phyloP scores from a whole-genome alignment of 2,797 vertebrate genomes.

The Spinus olivaceus region DNA sequence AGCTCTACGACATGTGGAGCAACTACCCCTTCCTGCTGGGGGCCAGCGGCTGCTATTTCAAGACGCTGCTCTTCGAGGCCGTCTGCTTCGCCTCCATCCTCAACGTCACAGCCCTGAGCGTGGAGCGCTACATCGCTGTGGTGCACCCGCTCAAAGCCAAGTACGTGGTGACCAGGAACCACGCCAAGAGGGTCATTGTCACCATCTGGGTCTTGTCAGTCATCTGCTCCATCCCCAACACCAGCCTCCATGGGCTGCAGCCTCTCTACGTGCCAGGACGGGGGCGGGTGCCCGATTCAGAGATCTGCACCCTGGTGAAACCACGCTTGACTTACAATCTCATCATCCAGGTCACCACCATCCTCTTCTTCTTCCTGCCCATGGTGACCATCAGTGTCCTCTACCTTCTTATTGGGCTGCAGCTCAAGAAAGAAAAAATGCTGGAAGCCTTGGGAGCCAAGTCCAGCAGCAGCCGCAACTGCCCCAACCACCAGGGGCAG shows the following conservation, averaged over 20 bases:
- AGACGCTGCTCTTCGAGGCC: constrained; percentile 88
- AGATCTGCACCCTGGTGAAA: constrained; percentile 82
- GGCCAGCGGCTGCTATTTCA: constrained; percentile 86
- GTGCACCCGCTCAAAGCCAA: constrained; percentile 90
- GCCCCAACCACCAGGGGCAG: constrained; percentile 69
- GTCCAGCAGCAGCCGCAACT: constrained; percentile 28
- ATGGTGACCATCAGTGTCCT: constrained; percentile 89
- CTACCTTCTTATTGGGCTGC: constrained; percentile 89
- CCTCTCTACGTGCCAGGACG: constrained; percentile 66
- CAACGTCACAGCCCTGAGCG: constrained; percentile 89
- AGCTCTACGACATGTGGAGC: constrained; percentile 91
- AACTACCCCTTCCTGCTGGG: constrained; percentile 94
- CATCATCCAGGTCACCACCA: constrained; percentile 86
- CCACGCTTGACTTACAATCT: constrained; percentile 86
- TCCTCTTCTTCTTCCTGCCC: constrained; percentile 90
- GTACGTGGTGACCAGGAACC: constrained; percentile 85
- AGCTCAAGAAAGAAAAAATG: constrained; percentile 84
- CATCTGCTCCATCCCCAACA: constrained; percentile 90
- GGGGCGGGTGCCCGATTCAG: constrained; percentile 77
- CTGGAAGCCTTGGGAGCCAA: constrained; percentile 75
- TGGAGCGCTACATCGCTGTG: constrained; percentile 92
- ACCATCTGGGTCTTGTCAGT: constrained; percentile 84
- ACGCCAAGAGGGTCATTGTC: constrained; percentile 85
- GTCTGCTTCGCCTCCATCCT: constrained; percentile 94
- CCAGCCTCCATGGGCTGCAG: constrained; percentile 86